Base-by-base conservation (phyloP, 1,140 invertebrate species). In the Octopus bimaculoides region DNA sequence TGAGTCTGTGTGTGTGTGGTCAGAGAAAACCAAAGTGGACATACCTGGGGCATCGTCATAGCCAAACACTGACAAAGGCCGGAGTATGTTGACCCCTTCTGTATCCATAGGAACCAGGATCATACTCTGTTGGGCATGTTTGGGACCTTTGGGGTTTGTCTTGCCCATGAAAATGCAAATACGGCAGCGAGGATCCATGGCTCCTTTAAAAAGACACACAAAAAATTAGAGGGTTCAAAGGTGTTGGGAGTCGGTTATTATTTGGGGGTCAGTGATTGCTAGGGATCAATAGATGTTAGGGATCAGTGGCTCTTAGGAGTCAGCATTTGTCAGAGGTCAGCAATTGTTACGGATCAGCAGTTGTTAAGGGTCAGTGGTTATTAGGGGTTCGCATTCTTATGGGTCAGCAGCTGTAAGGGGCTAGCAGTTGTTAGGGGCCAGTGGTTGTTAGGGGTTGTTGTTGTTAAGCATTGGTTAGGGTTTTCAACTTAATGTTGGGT, bases 121-220 rank as follows among this genome's bases (percentile, higher is more conserved):
- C 91, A 91, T 91, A 81, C 88, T 91, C 83, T 91, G 91, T 82
- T 91, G 91, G 71, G 80, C 77, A 79, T 91, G 90, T 41, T 81
- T 82, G 7, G 81, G 77, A 26, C 80, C 87, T 54, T 54, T 77
- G 26, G 84, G 82, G 78, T 89, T 84, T 14, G 90, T 90, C 79
- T 90, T 90, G 8, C 91, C 91, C 91, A 91, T 91, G 80, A 91
- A 91, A 56, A 91, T 88, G 83, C 86, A 89, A 52, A 91, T 69
- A 78, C 91, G 89, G 84, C 91, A 91, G 12, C 87, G 75, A 9
- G 91, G 89, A 84, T 91, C 86, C 8, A 88, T 78, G 12, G 90
- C 91, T 82, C 89, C 89, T 90, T 77, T 53, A 78, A 78, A 78
- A 26, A 26, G 69, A 61, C 1, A 71, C n/a, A 55, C 77, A 20